Conservation (phyloP, 2,888 invertebrate species). For the Rugalucina vietnamica region DNA sequence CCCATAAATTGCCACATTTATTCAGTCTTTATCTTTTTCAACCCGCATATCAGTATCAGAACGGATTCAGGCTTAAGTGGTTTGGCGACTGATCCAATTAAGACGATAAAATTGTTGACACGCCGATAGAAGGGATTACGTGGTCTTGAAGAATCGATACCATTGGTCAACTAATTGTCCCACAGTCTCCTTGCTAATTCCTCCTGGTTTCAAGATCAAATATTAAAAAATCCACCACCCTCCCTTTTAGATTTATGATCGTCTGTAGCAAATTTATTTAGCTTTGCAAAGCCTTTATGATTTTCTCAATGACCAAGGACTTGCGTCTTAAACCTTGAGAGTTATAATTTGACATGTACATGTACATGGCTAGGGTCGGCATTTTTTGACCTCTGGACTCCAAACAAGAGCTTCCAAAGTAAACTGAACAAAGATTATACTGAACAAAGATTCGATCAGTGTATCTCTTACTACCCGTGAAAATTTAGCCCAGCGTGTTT, state of each 20-base stretch:
- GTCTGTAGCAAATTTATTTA: background rate
- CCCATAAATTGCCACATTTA: constrained; percentile 2
- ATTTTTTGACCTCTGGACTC: no score
- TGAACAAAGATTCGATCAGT: no score
- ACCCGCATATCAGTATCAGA: background rate
- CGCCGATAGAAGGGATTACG: background rate
- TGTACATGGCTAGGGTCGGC: no score
- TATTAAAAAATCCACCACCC: background rate
- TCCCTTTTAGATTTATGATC: background rate
- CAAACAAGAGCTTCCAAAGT: no score
- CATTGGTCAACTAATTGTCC: background rate
- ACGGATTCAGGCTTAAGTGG: constrained; percentile 4
- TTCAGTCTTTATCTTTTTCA: background rate
- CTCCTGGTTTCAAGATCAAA: background rate
- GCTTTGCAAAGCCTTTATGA: no score
- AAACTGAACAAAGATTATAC: no score
- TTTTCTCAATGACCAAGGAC: no score
- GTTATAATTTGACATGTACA: no score
- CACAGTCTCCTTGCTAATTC: constrained; percentile 11
- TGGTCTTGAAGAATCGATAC: background rate
- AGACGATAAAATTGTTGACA: background rate
- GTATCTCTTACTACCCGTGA: no score
- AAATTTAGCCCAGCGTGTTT: no score
- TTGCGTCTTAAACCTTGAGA: no score
- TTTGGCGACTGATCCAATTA: constrained; percentile 14